Conservation (phyloP, 2,888 invertebrate genomes). For the Dryococelus australis region DNA sequence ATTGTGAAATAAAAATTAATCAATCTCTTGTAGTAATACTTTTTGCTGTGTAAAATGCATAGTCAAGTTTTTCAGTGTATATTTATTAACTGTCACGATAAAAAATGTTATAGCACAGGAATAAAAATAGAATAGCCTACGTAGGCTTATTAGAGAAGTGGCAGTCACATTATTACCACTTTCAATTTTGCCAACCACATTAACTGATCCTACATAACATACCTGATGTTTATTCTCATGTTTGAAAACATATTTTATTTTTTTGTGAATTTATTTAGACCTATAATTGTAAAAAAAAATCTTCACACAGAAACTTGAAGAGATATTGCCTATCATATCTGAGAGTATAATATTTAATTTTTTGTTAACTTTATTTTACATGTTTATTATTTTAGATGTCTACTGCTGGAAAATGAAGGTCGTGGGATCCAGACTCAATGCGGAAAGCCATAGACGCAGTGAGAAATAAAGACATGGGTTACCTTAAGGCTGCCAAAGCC, state of each 20-base stretch:
- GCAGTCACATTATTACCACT: neutral
- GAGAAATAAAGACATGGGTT: too few relatives aligned
- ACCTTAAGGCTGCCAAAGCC: constrained; percentile 23
- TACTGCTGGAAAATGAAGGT: constrained; percentile 25
- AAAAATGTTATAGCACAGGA: neutral
- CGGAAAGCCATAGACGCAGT: constrained; percentile 22
- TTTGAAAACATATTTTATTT: neutral
- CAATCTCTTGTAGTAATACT: too few relatives aligned
- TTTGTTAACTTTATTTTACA: neutral
- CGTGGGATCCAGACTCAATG: constrained; percentile 23
- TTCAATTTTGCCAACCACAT: neutral
- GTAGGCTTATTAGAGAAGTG: too few relatives aligned
- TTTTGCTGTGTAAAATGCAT: neutral
- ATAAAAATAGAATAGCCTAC: too few relatives aligned
- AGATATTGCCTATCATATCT: neutral
- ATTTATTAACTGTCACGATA: neutral
- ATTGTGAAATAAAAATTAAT: neutral
- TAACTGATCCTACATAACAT: neutral
- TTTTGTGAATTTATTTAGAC: neutral
- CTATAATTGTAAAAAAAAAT: neutral
- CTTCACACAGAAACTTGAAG: neutral
- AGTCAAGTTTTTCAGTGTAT: neutral
- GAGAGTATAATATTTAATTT: neutral
- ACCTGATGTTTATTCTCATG: neutral
- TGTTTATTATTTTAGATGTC: neutral